phyloP scores from a whole-genome alignment of 92 coral and sea anemone species.

The Palythoa caribaeorum region DNA sequence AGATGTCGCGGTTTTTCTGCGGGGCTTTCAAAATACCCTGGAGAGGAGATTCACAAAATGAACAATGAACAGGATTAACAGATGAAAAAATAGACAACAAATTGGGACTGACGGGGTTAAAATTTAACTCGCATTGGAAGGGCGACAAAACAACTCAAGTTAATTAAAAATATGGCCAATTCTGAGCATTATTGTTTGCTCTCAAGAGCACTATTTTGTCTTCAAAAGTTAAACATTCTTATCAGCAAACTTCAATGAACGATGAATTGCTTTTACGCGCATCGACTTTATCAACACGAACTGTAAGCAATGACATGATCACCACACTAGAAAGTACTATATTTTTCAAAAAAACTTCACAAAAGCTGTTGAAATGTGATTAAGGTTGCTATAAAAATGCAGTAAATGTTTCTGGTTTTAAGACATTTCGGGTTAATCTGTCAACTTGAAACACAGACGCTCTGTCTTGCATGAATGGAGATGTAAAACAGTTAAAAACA shows the following conservation, averaged over 20 bases:
- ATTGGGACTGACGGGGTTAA: slow-evolving; percentile 3
- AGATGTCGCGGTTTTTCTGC: slow-evolving; percentile 22
- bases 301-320: neutral
- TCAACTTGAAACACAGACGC: slow-evolving; percentile 1
- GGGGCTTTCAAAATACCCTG: slow-evolving; percentile 31
- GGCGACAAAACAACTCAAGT: neutral
- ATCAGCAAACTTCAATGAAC: neutral
- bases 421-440: neutral
- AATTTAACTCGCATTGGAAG: neutral
- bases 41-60: slow-evolving; percentile 13
- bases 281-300: neutral
- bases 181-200: neutral
- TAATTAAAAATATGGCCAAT: neutral
- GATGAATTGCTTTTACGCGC: neutral
- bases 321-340: neutral
- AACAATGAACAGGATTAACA: neutral
- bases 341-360: neutral
- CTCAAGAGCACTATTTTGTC: neutral
- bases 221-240: neutral
- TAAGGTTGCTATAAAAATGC: neutral
- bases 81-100: neutral
- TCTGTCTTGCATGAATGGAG: neutral
- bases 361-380: neutral
- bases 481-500: slow-evolving; percentile 8
- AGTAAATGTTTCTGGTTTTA: neutral